Evolutionary conservation across 2,113 vertebrate species (phyloP), one percentile per base, ranked within the genome.

Genomic region (Phylloscopus whistleri): DNA sequence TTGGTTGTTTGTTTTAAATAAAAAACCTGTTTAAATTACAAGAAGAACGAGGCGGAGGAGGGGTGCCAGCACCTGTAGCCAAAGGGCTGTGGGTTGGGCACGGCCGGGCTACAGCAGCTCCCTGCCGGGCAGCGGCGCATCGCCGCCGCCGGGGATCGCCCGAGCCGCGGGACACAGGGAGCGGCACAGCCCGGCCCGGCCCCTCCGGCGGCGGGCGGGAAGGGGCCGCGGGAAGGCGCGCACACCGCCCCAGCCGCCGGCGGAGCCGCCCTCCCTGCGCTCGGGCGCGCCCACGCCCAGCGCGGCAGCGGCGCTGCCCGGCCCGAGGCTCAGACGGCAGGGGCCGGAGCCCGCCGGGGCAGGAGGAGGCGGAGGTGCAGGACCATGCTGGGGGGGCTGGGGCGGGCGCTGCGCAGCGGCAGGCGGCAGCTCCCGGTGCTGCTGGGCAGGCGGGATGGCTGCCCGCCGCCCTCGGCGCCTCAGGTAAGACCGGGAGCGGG

Each of bases 41-140:
- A n/a, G n/a, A n/a, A 26, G 52, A 18, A 9, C 6, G 31, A 14
- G 0, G 48, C 23, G 2, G 43, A 13, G 7, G 26, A 8, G 4
- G 7, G 33, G 13, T 13, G 4, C 2, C 33, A 8, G 64, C 55
- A 39, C 55, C 78, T 26, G 44, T 11, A 7, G 0, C 1, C 13
- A 1, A 3, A 2, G 62, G 28, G 21, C 19, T 2, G 18, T 1
- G 87, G 6, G 52, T 1, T 30, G 41, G 6, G 27, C 39, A 26
- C 48, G 49, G 39, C 35, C 22, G 14, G 33, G 8, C 31, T 7
- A 10, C 6, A 15, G 31, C 26, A 11, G 75, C 41, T n/a, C 41
- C 28, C 20, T 16, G 84, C 27, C 33, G 28, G 73, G 55, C 37
- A 52, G 22, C 22, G 17, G 52, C 43, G 16, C 51, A 6, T 11